A percentile compares a stretch with the other conserved stretches of the same genome.
phyloP scores from a whole-genome alignment of 2,888 invertebrate species.

The Erpobdella octoculata region DNA sequence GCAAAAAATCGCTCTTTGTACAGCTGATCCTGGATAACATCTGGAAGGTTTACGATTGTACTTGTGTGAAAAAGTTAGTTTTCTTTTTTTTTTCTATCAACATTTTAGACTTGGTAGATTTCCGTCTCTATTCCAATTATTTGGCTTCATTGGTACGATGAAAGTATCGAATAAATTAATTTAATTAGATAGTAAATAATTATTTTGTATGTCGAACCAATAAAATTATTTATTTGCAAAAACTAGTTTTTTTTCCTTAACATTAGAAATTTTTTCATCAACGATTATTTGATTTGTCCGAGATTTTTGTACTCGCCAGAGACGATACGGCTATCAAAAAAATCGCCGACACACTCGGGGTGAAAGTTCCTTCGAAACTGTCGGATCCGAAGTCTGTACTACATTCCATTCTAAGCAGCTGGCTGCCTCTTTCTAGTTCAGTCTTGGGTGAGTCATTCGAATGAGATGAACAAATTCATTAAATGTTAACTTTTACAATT shows the following conservation, averaged over 20 bases:
- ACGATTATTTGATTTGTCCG: too few species aligned
- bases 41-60: constrained; percentile 77
- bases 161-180: too few species aligned
- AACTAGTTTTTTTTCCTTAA: too few species aligned
- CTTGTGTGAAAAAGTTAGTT: neutral
- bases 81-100: neutral
- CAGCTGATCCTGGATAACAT: constrained; percentile 83
- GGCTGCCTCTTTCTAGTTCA: constrained; percentile 76
- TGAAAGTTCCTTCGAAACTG: constrained; percentile 63
- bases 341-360: constrained; percentile 58
- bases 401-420: constrained; percentile 73
- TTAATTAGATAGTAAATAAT: too few species aligned
- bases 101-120: too few species aligned
- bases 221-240: too few species aligned
- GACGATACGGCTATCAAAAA: constrained; percentile 53
- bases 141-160: too few species aligned
- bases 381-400: constrained; percentile 71
- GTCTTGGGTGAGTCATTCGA: constrained; percentile 59
- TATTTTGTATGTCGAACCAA: too few species aligned
- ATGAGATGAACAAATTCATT: neutral
- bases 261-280: too few species aligned
- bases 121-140: too few species aligned
- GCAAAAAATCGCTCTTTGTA: constrained; percentile 84
- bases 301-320: constrained; percentile 37
- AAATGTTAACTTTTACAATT: too few species aligned